phyloP scores from a whole-genome alignment of 2,113 vertebrate genomes.

The Brienomyrus longianalis region DNA sequence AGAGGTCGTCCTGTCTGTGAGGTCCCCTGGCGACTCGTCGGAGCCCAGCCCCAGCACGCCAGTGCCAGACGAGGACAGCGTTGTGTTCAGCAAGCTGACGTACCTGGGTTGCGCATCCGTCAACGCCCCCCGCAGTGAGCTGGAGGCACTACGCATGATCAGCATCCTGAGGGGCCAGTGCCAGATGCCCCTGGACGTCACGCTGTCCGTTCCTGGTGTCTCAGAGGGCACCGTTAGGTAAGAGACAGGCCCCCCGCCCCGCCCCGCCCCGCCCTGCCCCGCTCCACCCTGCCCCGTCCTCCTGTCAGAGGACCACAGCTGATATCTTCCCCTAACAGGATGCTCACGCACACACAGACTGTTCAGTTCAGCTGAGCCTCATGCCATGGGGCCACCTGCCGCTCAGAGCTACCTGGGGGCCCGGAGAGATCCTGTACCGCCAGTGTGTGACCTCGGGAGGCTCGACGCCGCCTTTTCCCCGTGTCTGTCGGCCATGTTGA shows the following conservation, averaged over 20 bases:
- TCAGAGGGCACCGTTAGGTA: conserved; percentile 96
- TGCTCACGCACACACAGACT: neutral
- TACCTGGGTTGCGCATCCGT: conserved; percentile 95
- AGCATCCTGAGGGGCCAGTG: conserved; percentile 87
- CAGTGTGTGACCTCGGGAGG: neutral
- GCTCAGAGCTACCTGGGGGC: neutral
- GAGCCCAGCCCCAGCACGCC: conserved; percentile 76
- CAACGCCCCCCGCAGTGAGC: conserved; percentile 91
- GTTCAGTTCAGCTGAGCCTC: neutral
- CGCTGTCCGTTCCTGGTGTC: conserved; percentile 89
- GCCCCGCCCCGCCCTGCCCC: neutral
- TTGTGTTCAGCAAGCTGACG: conserved; percentile 95
- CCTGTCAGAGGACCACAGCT: neutral
- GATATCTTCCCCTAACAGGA: neutral
- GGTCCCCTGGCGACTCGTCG: conserved; percentile 52
- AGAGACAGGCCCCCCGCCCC: neutral
- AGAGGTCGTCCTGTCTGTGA: neutral
- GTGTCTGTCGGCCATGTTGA: neutral
- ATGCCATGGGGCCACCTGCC: neutral
- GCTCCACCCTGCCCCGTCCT: neutral
- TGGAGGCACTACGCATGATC: conserved; percentile 96
- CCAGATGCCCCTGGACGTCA: conserved; percentile 86
- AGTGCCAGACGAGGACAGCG: conserved; percentile 86
- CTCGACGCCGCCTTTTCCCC: neutral
- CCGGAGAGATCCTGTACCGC: neutral